phyloP scores from a whole-genome alignment of 2,888 invertebrate species.

The Torymus tubicola region DNA sequence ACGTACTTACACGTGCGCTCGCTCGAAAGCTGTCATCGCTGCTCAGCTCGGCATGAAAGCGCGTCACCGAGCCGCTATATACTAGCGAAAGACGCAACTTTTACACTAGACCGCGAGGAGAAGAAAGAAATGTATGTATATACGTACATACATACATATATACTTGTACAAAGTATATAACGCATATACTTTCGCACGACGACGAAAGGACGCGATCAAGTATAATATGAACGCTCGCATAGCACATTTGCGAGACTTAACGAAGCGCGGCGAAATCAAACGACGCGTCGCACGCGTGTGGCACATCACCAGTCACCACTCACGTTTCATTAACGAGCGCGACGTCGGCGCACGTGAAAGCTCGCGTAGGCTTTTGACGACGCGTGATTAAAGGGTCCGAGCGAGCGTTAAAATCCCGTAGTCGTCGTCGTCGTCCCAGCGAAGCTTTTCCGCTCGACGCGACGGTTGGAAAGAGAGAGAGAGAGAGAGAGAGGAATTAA shows the following conservation, averaged over 20 bases:
- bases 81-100: no score
- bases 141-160: background rate
- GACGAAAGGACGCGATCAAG: slow-evolving; percentile 15
- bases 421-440: no score
- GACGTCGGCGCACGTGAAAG: slow-evolving; percentile 28
- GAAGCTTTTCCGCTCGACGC: background rate
- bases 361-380: slow-evolving; percentile 14
- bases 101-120: no score
- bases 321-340: slow-evolving; percentile 38
- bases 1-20: no score
- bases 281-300: slow-evolving; percentile 33
- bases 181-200: background rate
- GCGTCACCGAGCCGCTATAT: background rate
- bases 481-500: no score
- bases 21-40: slow-evolving; percentile 18
- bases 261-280: slow-evolving; percentile 50
- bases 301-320: no score
- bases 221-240: background rate
- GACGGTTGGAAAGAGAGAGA: no score
- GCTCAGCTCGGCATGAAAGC: slow-evolving; percentile 1
- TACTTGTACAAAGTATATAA: no score
- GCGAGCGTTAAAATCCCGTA: slow-evolving; percentile 16
- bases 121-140: background rate
- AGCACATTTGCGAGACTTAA: slow-evolving; percentile 28
- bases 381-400: slow-evolving; percentile 38